These are phyloP conservation scores for Chromobotia macracanthus DNA, from an alignment of 2,797 vertebrate species.

Conservation along the genomic window DNA sequence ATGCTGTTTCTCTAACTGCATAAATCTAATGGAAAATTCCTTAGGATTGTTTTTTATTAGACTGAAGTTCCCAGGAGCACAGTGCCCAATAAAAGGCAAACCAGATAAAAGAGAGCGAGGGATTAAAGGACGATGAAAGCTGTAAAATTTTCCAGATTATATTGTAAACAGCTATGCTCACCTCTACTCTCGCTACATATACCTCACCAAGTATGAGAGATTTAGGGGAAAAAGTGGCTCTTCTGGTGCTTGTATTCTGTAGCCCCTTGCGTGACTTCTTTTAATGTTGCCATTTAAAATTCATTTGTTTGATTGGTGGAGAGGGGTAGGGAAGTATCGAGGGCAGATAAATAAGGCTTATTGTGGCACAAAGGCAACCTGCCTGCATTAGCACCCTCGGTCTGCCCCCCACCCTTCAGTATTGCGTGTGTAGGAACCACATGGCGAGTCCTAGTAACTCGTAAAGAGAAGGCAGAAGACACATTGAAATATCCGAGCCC, in stretches of 20 bases:
- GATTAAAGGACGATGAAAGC: slow-evolving; percentile 81
- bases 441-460: slow-evolving; percentile 74
- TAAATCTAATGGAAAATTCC: slow-evolving; percentile 81
- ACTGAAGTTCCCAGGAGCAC: slow-evolving; percentile 83
- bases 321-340: slow-evolving; percentile 37
- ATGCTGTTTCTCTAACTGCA: slow-evolving; percentile 73
- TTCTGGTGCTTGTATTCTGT: background rate
- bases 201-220: slow-evolving; percentile 67
- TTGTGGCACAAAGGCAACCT: slow-evolving; percentile 69
- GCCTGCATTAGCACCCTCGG: slow-evolving; percentile 56
- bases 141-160: slow-evolving; percentile 85
- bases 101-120: slow-evolving; percentile 81
- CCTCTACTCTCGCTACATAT: slow-evolving; percentile 73
- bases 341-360: slow-evolving; percentile 63
- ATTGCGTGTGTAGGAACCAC: slow-evolving; percentile 75
- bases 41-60: slow-evolving; percentile 82
- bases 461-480: slow-evolving; percentile 79
- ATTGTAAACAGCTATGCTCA: slow-evolving; percentile 79
- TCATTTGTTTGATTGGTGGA: slow-evolving; percentile 51
- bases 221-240: slow-evolving; percentile 64
- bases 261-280: slow-evolving; percentile 51
- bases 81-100: slow-evolving; percentile 82
- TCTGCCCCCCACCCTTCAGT: slow-evolving; percentile 32
- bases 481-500: slow-evolving; percentile 81
- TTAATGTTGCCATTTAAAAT: slow-evolving; percentile 57